A percentile compares a stretch with the other conserved stretches of the same genome.
phyloP scores from a whole-genome alignment of 2,113 vertebrate species.

The Ophiodon elongatus region DNA sequence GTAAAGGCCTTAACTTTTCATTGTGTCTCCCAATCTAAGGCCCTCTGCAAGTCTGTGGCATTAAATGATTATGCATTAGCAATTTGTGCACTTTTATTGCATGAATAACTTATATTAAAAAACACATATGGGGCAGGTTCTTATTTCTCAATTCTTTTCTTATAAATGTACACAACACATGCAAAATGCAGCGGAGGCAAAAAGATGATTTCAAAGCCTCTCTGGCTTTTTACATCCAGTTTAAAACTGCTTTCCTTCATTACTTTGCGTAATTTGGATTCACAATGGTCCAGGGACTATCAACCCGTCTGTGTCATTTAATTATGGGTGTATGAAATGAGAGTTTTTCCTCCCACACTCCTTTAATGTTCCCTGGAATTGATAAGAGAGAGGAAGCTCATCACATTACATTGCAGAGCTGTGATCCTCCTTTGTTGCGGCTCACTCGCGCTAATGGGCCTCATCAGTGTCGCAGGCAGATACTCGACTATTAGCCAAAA shows the following conservation, averaged over 20 bases:
- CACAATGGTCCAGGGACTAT: slow-evolving; percentile 79
- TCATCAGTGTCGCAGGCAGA: slow-evolving; percentile 86
- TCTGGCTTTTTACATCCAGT: slow-evolving; percentile 29
- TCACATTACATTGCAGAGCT: slow-evolving; percentile 84
- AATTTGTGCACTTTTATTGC: neutral
- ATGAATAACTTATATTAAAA: slow-evolving; percentile 1
- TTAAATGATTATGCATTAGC: neutral
- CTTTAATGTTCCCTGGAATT: slow-evolving; percentile 86
- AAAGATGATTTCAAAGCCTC: slow-evolving; percentile 39
- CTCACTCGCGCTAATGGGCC: slow-evolving; percentile 90
- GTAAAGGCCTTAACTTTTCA: neutral
- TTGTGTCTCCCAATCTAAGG: neutral
- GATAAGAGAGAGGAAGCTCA: slow-evolving; percentile 84
- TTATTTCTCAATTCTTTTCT: neutral
- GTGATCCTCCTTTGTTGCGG: slow-evolving; percentile 85
- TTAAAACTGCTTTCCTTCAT: slow-evolving; percentile 73
- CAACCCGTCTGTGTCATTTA: slow-evolving; percentile 88
- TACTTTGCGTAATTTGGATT: slow-evolving; percentile 77
- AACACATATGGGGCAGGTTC: neutral
- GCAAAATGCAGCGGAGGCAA: slow-evolving; percentile 10
- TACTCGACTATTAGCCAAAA: slow-evolving; percentile 88
- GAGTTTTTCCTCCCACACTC: slow-evolving; percentile 76
- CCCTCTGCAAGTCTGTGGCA: neutral
- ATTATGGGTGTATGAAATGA: slow-evolving; percentile 91
- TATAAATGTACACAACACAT: neutral